Base-by-base conservation (phyloP, 2,113 vertebrate genomes). In the Clinocottus analis region DNA sequence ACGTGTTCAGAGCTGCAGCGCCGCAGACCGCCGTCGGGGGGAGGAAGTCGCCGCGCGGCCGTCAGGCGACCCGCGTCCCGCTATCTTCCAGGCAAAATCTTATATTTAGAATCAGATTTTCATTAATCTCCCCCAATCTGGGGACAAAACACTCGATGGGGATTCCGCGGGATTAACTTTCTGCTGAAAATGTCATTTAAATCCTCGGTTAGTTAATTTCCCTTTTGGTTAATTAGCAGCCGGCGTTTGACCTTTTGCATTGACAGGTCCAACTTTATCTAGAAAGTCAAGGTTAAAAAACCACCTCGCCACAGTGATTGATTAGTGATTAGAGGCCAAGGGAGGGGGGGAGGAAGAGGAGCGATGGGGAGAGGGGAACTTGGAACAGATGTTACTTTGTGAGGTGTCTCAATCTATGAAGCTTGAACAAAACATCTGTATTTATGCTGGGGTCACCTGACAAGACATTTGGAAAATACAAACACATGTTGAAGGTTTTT, bases 201-300 rank as follows among this genome's bases (percentile, higher is more conserved):
- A 94, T 89, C 82, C 88, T 87, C 49, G 31, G 86, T 92, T 93
- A 85, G 91, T 93, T 95, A 89, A 96, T 96, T 96, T 96, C 93
- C 92, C 94, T 92, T 93, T 92, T 93, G 94, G 94, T 95, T 96
- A 97, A 97, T 97, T 96, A 96, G 95, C 94, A 90, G 90, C 90
- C 86, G 86, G 89, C 85, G 75, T 74, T n/a, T 93, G 94, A 95
- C 93, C 94, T 95, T 96, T 95, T 79, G 76, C 91, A 91, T 56
- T 90, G 91, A 94, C 91, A 95, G 93, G 87, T 91, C 85, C 84
- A 93, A 93, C 94, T 95, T 94, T 92, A 96, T 92, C 89, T 90
- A 89, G 90, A 95, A 94, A 94, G 94, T 87, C 91, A 94, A 93
- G 90, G 93, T 95, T 95, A 93, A 90, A 93, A 91, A 93, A 90